These are phyloP conservation scores for Zygogramma bicolorata DNA, from an alignment of 2,888 invertebrate genomes.

Conservation along the genomic window DNA sequence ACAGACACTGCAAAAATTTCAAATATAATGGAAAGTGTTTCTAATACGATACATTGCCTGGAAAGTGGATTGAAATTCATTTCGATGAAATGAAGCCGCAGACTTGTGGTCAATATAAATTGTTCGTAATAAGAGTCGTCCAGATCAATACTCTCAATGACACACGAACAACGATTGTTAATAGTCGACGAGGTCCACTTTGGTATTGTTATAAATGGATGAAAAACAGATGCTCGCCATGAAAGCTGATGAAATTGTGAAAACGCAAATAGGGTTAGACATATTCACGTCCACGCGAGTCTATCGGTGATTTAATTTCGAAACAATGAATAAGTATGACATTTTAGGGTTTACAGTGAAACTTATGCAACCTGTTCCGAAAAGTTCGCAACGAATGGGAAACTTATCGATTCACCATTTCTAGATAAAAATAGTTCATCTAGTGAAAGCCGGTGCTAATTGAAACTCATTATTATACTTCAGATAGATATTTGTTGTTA, in stretches of 20 bases:
- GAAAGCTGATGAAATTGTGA: not conserved
- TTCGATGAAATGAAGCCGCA: not conserved
- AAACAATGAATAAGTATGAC: not conserved
- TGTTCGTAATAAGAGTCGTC: not conserved
- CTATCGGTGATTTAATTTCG: not conserved
- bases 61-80: not conserved
- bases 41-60: not conserved
- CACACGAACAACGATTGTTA: not conserved
- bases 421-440: too few relatives aligned
- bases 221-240: not conserved
- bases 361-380: too few relatives aligned
- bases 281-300: not conserved
- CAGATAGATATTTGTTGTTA: too few relatives aligned
- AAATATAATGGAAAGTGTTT: conserved; percentile 9
- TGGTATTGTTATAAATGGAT: conserved; percentile 4
- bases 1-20: not conserved
- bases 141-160: not conserved
- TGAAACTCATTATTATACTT: too few relatives aligned
- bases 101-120: conserved; percentile 10
- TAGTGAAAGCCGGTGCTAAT: too few relatives aligned
- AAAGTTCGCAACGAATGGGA: too few relatives aligned
- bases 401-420: too few relatives aligned
- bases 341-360: not conserved
- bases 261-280: conserved; percentile 11
- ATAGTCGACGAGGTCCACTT: not conserved